These are phyloP conservation scores for Lithosia quadra DNA, from an alignment of 2,888 invertebrate genomes.

Conservation along the genomic window DNA sequence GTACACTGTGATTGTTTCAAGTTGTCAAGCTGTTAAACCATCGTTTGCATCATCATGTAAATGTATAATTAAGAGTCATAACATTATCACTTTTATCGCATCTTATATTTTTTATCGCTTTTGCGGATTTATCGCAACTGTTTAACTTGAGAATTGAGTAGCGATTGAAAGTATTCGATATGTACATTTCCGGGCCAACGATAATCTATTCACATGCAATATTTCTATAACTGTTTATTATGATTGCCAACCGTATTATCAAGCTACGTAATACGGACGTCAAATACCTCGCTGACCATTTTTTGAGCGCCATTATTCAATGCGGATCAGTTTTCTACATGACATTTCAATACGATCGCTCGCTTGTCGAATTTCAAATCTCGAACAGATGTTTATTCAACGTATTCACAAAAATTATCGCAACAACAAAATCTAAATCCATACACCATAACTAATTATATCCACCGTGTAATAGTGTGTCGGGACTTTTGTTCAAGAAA, in stretches of 20 bases:
- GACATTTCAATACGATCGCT: slow-evolving; percentile 80
- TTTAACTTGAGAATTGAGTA: background rate
- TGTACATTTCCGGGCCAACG: slow-evolving; percentile 24
- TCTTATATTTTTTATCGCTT: too few relatives aligned
- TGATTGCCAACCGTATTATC: slow-evolving; percentile 44
- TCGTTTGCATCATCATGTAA: too few relatives aligned
- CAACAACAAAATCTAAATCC: slow-evolving; percentile 85
- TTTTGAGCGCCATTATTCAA: slow-evolving; percentile 75
- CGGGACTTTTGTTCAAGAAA: slow-evolving; percentile 73
- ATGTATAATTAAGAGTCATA: too few relatives aligned
- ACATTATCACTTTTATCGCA: too few relatives aligned
- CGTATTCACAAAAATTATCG: slow-evolving; percentile 84
- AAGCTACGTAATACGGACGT: slow-evolving; percentile 35
- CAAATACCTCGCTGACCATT: slow-evolving; percentile 72
- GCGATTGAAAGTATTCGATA: background rate
- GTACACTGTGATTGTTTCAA: too few relatives aligned
- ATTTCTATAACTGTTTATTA: slow-evolving; percentile 41
- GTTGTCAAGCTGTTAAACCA: too few relatives aligned
- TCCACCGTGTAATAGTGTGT: slow-evolving; percentile 83
- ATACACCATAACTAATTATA: slow-evolving; percentile 87
- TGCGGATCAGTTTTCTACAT: slow-evolving; percentile 82
- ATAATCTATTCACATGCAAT: slow-evolving; percentile 29
- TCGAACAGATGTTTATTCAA: slow-evolving; percentile 82
- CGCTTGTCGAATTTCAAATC: slow-evolving; percentile 79
- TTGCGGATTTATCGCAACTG: background rate